Evolutionary conservation across 2,888 invertebrate genomes (phyloP), one percentile per base, ranked within the genome.

Genomic region (Choreutis nemorana): DNA sequence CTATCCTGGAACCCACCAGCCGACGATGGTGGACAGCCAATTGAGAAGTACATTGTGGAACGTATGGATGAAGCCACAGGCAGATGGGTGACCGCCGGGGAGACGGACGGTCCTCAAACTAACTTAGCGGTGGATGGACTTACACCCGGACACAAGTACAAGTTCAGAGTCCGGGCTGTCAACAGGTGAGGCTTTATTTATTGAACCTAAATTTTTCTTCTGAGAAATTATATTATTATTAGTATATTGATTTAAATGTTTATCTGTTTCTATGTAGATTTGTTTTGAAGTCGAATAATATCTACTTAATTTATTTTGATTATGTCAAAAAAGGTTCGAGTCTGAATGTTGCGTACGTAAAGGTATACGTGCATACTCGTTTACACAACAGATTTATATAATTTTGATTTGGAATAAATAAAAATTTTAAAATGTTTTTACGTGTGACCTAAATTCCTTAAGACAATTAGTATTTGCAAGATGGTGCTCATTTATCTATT

Each of bases 131-230:
- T 97, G 0, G 93, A 94, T 30, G 94, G 93, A 1, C 80, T 99
- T 1, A 86, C 85, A 22, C 96, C 96, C 1, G 95, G 94, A 41
- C 95, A 97, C 55, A 95, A 94, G 63, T 99, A 98, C 79, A 97
- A 97, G 78, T 99, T 98, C 83, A 82, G 98, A 31, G 97, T 99
- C 0, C 86, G 92, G 33, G 97, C 97, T 14, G 94, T 95, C 31
- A 99, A 99, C 62, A 91, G 94, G 59, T 78, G 1, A 38, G 48
- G n/a, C n/a, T 39, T 16, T 14, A 13, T 12, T 28, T 8, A n/a
- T 22, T 12, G 2, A 1, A 5, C 7, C 16, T 3, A 3, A 25
- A 8, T 14, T 14, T 5, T 7, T 13, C 8, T 2, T 25, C 25
- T 5, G 18, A 12, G 8, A 8, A 2, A 14, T 24, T 20, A 25